Percentiles rank a stretch among this genome's conserved stretches.
Conservation (phyloP, 2,888 invertebrate genomes). For the Ophion ventricosus region DNA sequence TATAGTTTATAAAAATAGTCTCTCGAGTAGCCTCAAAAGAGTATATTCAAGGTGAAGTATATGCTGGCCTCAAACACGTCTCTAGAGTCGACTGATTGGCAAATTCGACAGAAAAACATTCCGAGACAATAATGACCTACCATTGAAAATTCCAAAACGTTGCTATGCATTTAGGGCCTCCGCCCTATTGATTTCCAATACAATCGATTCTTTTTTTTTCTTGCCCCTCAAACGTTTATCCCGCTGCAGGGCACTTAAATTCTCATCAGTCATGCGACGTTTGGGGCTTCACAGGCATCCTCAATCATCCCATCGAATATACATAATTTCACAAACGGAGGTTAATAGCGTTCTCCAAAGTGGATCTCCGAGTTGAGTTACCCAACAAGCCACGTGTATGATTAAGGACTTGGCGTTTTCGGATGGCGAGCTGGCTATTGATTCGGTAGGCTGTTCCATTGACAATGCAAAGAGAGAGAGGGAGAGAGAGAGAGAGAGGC, state of each 20-base stretch:
- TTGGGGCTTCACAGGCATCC: neutral
- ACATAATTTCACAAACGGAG: neutral
- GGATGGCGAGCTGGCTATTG: neutral
- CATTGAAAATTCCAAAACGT: neutral
- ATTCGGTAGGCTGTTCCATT: neutral
- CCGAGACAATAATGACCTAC: neutral
- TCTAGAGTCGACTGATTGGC: neutral
- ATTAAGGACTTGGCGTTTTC: neutral
- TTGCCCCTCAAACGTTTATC: neutral
- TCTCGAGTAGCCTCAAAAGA: neutral
- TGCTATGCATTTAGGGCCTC: neutral
- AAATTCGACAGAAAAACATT: neutral
- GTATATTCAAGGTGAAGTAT: neutral
- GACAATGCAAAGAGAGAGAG: neutral
- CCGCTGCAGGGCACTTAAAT: neutral
- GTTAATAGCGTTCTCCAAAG: neutral
- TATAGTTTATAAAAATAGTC: too few species aligned
- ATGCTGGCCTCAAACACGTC: neutral
- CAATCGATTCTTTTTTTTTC: neutral
- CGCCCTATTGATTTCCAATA: neutral
- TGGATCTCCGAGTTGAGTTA: neutral
- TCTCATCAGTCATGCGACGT: constrained; percentile 6
- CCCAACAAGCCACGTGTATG: neutral
- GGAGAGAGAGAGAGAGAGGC: too few species aligned
- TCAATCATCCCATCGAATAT: constrained; percentile 19